Evolutionary conservation across 2,113 vertebrate species (phyloP).

Genomic region (Megaceryle torquata): DNA sequence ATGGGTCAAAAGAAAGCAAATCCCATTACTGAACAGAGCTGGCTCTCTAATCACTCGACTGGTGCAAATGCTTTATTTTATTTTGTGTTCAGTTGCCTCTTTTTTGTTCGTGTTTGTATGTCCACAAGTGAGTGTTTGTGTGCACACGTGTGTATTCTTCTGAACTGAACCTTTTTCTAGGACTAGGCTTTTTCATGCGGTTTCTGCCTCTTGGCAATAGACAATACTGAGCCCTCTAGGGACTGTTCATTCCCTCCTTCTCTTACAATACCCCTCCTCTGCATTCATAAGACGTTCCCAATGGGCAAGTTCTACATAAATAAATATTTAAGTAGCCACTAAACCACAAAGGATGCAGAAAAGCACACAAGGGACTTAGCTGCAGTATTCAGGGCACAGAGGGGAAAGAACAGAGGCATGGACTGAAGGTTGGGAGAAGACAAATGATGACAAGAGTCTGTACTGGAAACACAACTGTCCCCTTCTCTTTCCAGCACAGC

Average conservation of each 20-base stretch:
- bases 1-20: background rate
- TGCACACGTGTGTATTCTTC: background rate
- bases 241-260: background rate
- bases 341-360: background rate
- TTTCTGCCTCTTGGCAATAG: background rate
- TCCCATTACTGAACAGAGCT: background rate
- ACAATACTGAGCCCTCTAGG: background rate
- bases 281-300: slow-evolving; percentile 5
- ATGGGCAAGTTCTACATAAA: slow-evolving; percentile 32
- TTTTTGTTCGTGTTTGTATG: background rate
- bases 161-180: background rate
- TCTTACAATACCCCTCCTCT: background rate
- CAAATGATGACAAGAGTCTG: background rate
- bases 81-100: background rate
- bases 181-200: background rate
- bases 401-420: background rate
- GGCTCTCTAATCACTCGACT: background rate
- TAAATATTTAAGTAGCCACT: slow-evolving; percentile 44
- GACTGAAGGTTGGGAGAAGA: background rate
- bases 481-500: background rate
- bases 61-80: background rate
- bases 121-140: background rate
- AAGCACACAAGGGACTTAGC: background rate
- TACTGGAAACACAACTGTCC: background rate
- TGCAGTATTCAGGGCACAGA: background rate